A percentile compares a stretch with the other conserved stretches of the same genome.
Conservation (phyloP, 2,888 invertebrate genomes). For the Torymus auratus region DNA sequence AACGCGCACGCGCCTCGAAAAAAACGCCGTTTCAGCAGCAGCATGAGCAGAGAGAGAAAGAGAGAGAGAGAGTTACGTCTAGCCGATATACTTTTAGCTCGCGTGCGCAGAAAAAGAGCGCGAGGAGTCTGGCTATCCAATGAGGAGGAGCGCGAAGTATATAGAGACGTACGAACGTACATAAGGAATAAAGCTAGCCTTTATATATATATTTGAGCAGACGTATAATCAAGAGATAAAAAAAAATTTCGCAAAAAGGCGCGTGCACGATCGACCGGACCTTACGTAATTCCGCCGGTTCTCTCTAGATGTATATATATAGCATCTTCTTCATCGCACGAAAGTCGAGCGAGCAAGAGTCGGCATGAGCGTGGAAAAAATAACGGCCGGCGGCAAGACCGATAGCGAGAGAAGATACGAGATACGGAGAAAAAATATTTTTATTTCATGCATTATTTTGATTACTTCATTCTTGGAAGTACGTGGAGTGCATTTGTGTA, state of each 20-base stretch:
- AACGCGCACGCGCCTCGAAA: not conserved
- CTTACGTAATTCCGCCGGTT: constrained; percentile 48
- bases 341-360: constrained; percentile 11
- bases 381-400: too few relatives aligned
- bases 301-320: not conserved
- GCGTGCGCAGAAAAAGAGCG: constrained; percentile 12
- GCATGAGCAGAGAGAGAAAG: too few relatives aligned
- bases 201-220: constrained; percentile 20
- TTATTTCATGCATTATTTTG: too few relatives aligned
- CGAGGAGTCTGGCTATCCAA: constrained; percentile 23
- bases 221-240: constrained; percentile 47
- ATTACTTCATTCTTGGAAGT: too few relatives aligned
- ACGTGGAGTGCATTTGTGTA: too few relatives aligned
- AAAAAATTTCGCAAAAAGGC: constrained; percentile 44
- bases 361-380: too few relatives aligned
- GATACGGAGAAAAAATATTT: too few relatives aligned
- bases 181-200: constrained; percentile 28
- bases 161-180: not conserved
- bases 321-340: constrained; percentile 32
- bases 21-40: not conserved
- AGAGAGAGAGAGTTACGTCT: constrained; percentile 19
- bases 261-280: constrained; percentile 33
- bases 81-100: constrained; percentile 39
- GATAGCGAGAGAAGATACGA: too few relatives aligned
- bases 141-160: constrained; percentile 7